Evolutionary conservation across 2,797 vertebrate genomes (phyloP).

Genomic region (Bradypodion ventrale): DNA sequence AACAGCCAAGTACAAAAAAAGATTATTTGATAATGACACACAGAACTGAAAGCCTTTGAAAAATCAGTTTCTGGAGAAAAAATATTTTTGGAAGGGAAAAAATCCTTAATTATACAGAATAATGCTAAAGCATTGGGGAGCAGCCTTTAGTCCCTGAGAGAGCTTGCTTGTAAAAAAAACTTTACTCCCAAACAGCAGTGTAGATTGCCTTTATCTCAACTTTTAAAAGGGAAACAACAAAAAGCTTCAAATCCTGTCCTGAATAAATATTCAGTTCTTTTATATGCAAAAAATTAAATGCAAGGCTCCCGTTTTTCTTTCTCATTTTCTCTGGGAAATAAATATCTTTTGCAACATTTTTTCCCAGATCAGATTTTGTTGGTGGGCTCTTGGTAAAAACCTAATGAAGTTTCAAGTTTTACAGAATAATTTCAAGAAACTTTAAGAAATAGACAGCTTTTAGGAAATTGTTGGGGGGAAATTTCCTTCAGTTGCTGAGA

Average conservation of each 20-base stretch:
- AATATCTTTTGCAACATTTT: slow-evolving; percentile 33
- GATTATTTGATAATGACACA: slow-evolving; percentile 85
- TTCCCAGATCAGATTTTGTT: slow-evolving; percentile 33
- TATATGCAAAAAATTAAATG: slow-evolving; percentile 70
- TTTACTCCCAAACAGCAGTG: slow-evolving; percentile 58
- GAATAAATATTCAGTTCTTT: slow-evolving; percentile 67
- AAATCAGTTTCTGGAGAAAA: slow-evolving; percentile 79
- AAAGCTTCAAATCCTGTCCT: slow-evolving; percentile 64
- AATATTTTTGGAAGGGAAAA: slow-evolving; percentile 77
- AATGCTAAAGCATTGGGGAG: slow-evolving; percentile 70
- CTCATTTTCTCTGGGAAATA: neutral
- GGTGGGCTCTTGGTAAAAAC: slow-evolving; percentile 43
- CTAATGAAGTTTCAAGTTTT: slow-evolving; percentile 42
- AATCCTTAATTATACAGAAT: slow-evolving; percentile 81
- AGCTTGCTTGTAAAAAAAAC: slow-evolving; percentile 66
- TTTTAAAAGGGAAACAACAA: slow-evolving; percentile 59
- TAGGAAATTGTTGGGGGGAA: neutral
- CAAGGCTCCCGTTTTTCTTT: slow-evolving; percentile 37
- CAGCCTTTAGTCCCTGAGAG: slow-evolving; percentile 63
- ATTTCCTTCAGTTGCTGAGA: neutral
- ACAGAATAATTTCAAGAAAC: slow-evolving; percentile 13
- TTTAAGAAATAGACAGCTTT: neutral
- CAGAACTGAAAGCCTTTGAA: slow-evolving; percentile 84
- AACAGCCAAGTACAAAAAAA: slow-evolving; percentile 82
- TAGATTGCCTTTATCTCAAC: slow-evolving; percentile 66